Evolutionary conservation across 2,888 invertebrate genomes (phyloP), one percentile per base, ranked within the genome.

Genomic region (Lochmaea capreae): DNA sequence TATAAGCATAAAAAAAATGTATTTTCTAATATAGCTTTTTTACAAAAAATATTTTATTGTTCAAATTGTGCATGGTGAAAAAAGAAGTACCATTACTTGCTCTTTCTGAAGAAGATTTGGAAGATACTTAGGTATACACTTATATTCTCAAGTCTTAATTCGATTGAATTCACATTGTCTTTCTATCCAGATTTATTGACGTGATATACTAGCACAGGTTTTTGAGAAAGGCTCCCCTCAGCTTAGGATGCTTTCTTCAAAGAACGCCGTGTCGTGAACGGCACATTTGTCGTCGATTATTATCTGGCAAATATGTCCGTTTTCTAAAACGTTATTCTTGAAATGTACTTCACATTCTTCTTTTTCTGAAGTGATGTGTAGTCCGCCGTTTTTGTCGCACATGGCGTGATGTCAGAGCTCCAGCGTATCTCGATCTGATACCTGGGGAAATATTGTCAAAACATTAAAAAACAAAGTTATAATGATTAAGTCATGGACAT

Each of bases 401-500:
- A 83, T 79, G 67, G 79, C 83, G 80, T 84, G 83, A 77, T 84
- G 85, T 84, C 84, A 85, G 77, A 84, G 83, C 69, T 84, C 82
- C 71, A 84, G 74, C 33, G 83, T 81, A 69, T 84, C 83, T 75
- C 81, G 82, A 74, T 84, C 83, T 62, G 84, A 82, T 73, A 82
- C 77, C 81, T 82, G 63, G 11, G 22, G 54, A 71, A 68, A 70
- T n/a, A 66, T 46, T 18, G 22, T 33, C 33, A 33, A 66, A 10
- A 12, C 39, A 46, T 59, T 62, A 54, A 5, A 14, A 52, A 12
- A 59, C 59, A 16, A 46, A 65, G 33, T 42, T 39, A 22, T 3
- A 61, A 33, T 26, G 12, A 26, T 3, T 26, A 26, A 3, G 26
- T 26, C 5, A 33, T 4, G 3, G 33, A 33, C 5, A 0, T 33